Base-by-base conservation (phyloP, 2,888 invertebrate genomes). In the Coenonympha glycerion region DNA sequence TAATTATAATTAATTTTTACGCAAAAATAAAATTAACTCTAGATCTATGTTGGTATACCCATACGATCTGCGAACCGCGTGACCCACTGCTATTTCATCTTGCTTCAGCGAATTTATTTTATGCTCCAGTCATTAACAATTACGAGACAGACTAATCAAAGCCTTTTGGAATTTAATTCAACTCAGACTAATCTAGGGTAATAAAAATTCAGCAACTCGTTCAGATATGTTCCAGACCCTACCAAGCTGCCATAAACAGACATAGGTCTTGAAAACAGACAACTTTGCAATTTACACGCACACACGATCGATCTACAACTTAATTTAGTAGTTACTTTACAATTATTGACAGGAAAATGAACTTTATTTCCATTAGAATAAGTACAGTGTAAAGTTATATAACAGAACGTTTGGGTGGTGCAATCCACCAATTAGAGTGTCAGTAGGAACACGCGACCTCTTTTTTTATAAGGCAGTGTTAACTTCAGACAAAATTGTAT, bases 201-300 rank as follows among this genome's bases (percentile, higher is more conserved):
- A 45, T 49, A 50, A 50, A 50, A 47, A 47, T 44, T 47, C 22
- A 36, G 16, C 21, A 37, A 47, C 42, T 42, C 40, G 45, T 44
- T 40, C 49, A 40, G 36, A 56, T 47, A 52, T 36, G 40, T 49
- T 34, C 40, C 44, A 49, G 47, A 52, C 52, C 49, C 18, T 47
- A 48, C 36, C 49, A 54, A 47, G 50, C 48, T 53, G 50, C 56
- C 57, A 49, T 54, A 55, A 49, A 54, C 44, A 54, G 56, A 51
- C 55, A 56, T 57, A 55, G 39, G 33, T 52, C 48, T 48, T 53
- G 47, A 50, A 55, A 50, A 49, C 42, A 57, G 54, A 57, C 58
- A 57, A 58, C 55, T 57, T 57, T 54, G 57, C 60, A 61, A 59
- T 61, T 59, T 59, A 57, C 57, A 56, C 57, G n/a, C n/a, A n/a